Evolutionary conservation across 2,888 invertebrate genomes (phyloP).

Genomic region (Ophion costatus): DNA sequence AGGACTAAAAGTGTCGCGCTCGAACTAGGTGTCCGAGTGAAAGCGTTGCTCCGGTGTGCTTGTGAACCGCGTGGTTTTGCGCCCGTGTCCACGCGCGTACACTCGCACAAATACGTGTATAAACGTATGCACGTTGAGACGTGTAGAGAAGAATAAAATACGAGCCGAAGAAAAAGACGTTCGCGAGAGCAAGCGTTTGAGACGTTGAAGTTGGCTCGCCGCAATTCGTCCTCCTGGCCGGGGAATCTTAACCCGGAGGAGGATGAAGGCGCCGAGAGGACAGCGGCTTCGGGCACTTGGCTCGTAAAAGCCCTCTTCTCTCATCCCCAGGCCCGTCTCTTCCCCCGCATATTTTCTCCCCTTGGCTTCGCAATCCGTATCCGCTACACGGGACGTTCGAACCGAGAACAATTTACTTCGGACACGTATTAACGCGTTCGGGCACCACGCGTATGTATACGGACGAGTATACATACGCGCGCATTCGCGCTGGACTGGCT

Average conservation of each 20-base stretch:
- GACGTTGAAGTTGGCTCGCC: slow-evolving; percentile 48
- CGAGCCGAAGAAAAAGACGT: slow-evolving; percentile 21
- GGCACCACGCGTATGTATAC: slow-evolving; percentile 36
- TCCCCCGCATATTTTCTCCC: slow-evolving; percentile 18
- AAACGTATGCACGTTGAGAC: neutral
- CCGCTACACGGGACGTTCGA: slow-evolving; percentile 42
- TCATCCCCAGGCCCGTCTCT: slow-evolving; percentile 39
- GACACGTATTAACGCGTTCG: slow-evolving; percentile 36
- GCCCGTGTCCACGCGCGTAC: slow-evolving; percentile 9
- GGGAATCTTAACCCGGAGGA: slow-evolving; percentile 65
- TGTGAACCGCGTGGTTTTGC: slow-evolving; percentile 52
- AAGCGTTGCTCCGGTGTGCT: slow-evolving; percentile 49
- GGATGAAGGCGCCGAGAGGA: slow-evolving; percentile 67
- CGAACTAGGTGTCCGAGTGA: slow-evolving; percentile 49
- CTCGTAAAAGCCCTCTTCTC: slow-evolving; percentile 65
- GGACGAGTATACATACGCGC: neutral
- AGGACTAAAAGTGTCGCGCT: slow-evolving; percentile 40
- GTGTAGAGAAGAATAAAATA: neutral
- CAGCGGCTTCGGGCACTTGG: slow-evolving; percentile 64
- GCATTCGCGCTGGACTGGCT: neutral
- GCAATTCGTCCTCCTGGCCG: slow-evolving; percentile 66
- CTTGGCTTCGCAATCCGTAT: slow-evolving; percentile 13
- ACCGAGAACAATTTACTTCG: slow-evolving; percentile 59
- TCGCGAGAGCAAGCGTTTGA: slow-evolving; percentile 19
- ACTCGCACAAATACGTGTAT: neutral